phyloP scores from a whole-genome alignment of 2,888 invertebrate species.

The Seira sanloemensis region DNA sequence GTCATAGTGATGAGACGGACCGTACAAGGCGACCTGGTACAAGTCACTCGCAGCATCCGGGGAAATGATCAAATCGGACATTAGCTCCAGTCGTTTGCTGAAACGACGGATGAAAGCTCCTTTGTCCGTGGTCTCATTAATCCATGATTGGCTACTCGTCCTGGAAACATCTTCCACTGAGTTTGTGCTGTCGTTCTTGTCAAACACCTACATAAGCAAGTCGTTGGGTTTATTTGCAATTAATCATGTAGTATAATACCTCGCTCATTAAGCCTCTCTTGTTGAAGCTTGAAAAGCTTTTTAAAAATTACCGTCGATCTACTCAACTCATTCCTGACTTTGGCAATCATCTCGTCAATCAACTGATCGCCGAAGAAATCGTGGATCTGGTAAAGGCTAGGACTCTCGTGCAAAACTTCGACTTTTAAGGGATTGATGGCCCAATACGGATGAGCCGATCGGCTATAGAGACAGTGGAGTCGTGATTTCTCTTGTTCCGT shows the following conservation, averaged over 20 bases:
- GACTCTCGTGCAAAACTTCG: constrained; percentile 45
- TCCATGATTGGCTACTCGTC: constrained; percentile 49
- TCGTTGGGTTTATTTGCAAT: too few species aligned
- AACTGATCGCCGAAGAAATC: constrained; percentile 36
- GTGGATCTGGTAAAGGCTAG: constrained; percentile 53
- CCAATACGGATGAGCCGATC: constrained; percentile 43
- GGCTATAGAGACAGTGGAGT: constrained; percentile 41
- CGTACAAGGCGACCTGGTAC: constrained; percentile 57
- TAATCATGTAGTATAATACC: constrained; percentile 40
- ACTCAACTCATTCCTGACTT: background rate
- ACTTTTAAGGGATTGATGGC: constrained; percentile 54
- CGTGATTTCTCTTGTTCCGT: constrained; percentile 41
- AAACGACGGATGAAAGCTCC: background rate
- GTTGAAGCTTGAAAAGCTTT: too few species aligned
- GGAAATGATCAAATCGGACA: constrained; percentile 31
- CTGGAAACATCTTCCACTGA: constrained; percentile 40
- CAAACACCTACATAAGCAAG: background rate
- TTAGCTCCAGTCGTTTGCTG: constrained; percentile 31
- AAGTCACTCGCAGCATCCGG: constrained; percentile 12
- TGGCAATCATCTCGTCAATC: constrained; percentile 21
- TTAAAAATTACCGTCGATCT: constrained; percentile 38
- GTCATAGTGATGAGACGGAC: constrained; percentile 60
- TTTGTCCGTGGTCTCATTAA: constrained; percentile 16
- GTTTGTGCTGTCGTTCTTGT: background rate
- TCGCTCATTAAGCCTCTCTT: constrained; percentile 23